Evolutionary conservation across 2,113 vertebrate species (phyloP).

Genomic region (Lates calcarifer): DNA sequence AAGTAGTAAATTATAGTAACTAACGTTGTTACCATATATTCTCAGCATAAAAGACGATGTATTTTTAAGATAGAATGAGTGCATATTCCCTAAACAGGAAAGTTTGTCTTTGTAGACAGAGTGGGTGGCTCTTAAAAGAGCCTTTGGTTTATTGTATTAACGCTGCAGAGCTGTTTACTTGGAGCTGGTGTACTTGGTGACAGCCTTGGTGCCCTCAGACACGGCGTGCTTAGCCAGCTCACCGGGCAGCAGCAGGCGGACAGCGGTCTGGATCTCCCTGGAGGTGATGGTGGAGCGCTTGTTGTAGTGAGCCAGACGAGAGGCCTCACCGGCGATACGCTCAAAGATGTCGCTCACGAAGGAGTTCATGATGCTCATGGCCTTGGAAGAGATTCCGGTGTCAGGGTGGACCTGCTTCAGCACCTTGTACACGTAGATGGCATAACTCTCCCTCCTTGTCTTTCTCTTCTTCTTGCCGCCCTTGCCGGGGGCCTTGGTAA

Average conservation of each 20-base stretch:
- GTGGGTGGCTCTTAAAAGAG: constrained; percentile 30
- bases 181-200: constrained; percentile 70
- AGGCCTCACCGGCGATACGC: constrained; percentile 69
- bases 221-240: constrained; percentile 73
- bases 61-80: too few species aligned
- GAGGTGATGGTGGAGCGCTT: constrained; percentile 81
- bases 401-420: constrained; percentile 70
- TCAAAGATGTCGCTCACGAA: constrained; percentile 75
- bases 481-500: constrained; percentile 10
- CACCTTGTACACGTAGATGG: constrained; percentile 72
- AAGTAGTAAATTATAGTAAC: too few species aligned
- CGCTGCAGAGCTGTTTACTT: not conserved
- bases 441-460: constrained; percentile 51
- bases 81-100: too few species aligned
- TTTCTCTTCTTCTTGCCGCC: constrained; percentile 8
- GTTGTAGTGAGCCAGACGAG: constrained; percentile 79
- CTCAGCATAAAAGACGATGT: too few species aligned
- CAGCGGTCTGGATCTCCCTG: constrained; percentile 90
- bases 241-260: constrained; percentile 77
- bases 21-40: too few species aligned
- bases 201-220: constrained; percentile 72
- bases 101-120: accelerated
- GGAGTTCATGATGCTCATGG: constrained; percentile 72
- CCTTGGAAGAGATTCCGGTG: constrained; percentile 67
- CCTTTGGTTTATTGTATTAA: not conserved